Percentiles rank a stretch among this genome's conserved stretches.
Evolutionary conservation across 2,797 vertebrate species (phyloP).

Genomic region (Chiroxiphia lanceolata): DNA sequence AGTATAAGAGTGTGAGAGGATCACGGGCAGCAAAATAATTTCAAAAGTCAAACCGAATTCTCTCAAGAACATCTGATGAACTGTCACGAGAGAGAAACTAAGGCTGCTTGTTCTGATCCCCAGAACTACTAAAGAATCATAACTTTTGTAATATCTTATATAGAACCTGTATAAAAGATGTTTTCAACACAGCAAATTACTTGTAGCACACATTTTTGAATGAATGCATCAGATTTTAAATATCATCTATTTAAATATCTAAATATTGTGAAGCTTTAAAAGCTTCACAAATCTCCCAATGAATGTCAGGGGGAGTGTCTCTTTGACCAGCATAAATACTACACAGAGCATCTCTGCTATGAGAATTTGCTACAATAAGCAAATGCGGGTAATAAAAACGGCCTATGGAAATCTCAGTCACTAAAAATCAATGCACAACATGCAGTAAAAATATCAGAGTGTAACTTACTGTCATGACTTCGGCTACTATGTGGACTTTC

Average conservation of each 20-base stretch:
- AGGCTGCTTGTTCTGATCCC: not conserved
- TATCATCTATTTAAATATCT: no score
- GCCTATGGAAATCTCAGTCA: not conserved
- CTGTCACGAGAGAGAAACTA: not conserved
- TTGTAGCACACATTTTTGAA: not conserved
- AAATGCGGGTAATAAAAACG: not conserved
- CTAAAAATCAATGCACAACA: not conserved
- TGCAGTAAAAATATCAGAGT: not conserved
- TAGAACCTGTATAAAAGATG: not conserved
- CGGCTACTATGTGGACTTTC: rapidly evolving
- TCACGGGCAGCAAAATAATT: not conserved
- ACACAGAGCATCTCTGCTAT: not conserved
- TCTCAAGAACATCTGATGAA: not conserved
- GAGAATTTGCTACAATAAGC: not conserved
- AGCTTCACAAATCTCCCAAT: not conserved
- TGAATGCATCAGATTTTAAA: not conserved
- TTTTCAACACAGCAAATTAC: not conserved
- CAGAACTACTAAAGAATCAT: not conserved
- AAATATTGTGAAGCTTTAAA: not conserved
- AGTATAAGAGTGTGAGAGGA: not conserved
- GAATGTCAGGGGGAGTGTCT: not conserved
- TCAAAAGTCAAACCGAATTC: not conserved
- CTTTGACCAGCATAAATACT: not conserved
- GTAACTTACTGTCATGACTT: not conserved
- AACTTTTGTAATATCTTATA: not conserved